Conservation (phyloP, 2,888 invertebrate genomes). For the Patella depressa region DNA sequence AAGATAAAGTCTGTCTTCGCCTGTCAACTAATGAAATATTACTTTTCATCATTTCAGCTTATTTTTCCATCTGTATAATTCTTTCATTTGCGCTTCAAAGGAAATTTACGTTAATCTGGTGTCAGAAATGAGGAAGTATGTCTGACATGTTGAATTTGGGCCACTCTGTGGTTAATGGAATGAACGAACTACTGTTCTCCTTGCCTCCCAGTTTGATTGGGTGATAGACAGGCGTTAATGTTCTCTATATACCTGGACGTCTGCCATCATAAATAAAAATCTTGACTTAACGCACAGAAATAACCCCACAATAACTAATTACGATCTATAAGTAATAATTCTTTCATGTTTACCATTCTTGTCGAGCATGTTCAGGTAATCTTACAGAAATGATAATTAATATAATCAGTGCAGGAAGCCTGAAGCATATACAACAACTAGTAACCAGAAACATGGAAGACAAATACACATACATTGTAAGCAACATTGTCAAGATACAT, state of each 20-base stretch:
- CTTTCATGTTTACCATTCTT: no score
- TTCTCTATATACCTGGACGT: not conserved
- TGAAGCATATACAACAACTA: no score
- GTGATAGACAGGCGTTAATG: not conserved
- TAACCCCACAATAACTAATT: not conserved
- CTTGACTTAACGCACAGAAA: not conserved
- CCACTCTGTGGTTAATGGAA: not conserved
- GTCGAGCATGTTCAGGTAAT: no score
- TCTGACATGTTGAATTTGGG: not conserved
- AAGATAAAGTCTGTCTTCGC: constrained; percentile 4
- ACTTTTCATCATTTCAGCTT: not conserved
- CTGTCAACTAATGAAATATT: not conserved
- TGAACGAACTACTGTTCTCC: not conserved
- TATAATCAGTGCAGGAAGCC: no score
- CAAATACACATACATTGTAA: no score
- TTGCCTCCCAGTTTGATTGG: not conserved
- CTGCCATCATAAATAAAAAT: constrained; percentile 7
- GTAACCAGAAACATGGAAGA: no score
- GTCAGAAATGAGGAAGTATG: constrained; percentile 5
- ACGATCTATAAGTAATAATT: not conserved
- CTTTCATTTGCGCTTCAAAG: constrained; percentile 4
- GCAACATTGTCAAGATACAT: no score
- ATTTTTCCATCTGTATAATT: not conserved
- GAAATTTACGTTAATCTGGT: not conserved
- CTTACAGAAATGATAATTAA: no score